phyloP scores from a whole-genome alignment of 1,140 invertebrate genomes.

The Neodiprion virginianus region DNA sequence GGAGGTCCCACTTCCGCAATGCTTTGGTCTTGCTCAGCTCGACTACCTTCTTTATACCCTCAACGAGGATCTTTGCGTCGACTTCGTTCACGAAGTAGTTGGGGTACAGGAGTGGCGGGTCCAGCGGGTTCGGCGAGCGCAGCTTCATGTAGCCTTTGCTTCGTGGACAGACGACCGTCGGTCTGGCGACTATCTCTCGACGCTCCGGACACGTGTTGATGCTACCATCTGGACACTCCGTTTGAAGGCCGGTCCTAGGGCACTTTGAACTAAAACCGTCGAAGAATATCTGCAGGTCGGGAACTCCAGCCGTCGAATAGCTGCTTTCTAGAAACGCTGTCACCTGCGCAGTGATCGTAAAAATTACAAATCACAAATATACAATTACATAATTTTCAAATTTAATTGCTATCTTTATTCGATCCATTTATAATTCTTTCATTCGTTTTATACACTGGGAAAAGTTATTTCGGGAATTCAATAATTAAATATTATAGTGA shows the following conservation, averaged over 20 bases:
- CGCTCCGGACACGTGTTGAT: constrained; percentile 41
- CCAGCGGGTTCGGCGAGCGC: constrained; percentile 63
- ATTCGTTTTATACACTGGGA: too few species aligned
- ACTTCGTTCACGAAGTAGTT: constrained; percentile 65
- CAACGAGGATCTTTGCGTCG: constrained; percentile 60
- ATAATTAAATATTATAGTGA: too few species aligned
- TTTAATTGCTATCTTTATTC: too few species aligned
- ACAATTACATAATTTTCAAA: too few species aligned
- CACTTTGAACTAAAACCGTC: constrained; percentile 56
- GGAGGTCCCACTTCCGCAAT: constrained; percentile 60
- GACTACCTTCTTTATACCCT: constrained; percentile 57
- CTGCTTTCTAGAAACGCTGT: constrained; percentile 55
- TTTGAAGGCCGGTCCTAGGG: constrained; percentile 44
- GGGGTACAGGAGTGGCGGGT: constrained; percentile 73
- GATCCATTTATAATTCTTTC: too few species aligned
- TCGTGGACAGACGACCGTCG: constrained; percentile 44
- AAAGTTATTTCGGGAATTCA: too few species aligned
- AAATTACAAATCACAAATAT: too few species aligned
- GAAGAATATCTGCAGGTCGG: constrained; percentile 56
- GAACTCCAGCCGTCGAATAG: constrained; percentile 41
- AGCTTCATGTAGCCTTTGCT: constrained; percentile 55
- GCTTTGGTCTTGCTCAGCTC: constrained; percentile 50
- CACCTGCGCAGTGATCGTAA: constrained; percentile 23
- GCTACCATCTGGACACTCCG: constrained; percentile 49
- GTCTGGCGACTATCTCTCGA: constrained; percentile 49